Conservation (phyloP, 2,888 invertebrate species). For the Apamea sordens region DNA sequence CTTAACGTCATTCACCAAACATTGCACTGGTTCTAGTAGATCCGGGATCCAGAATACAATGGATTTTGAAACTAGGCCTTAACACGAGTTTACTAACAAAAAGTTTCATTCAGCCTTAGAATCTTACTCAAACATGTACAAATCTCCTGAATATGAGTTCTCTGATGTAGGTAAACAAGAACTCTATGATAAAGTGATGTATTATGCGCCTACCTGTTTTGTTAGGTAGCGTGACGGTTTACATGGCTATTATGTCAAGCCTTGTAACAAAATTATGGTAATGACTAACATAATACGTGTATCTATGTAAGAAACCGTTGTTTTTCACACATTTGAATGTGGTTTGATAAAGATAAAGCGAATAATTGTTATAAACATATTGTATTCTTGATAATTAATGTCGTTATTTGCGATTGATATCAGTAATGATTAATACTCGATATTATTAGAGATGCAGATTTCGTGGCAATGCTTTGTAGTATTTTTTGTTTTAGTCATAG, state of each 20-base stretch:
- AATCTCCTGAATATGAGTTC: conserved; percentile 6
- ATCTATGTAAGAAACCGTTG: conserved; percentile 40
- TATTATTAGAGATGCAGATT: conserved; percentile 25
- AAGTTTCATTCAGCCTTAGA: neutral
- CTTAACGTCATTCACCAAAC: conserved; percentile 8
- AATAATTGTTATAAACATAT: conserved; percentile 7
- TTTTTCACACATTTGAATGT: conserved; percentile 37
- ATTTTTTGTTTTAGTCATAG: neutral
- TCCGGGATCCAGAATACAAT: conserved; percentile 14
- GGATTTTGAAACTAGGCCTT: conserved; percentile 14
- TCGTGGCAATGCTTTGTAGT: conserved; percentile 6
- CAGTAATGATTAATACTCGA: conserved; percentile 34
- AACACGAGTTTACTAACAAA: neutral
- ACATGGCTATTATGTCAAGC: conserved; percentile 45
- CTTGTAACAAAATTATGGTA: conserved; percentile 51
- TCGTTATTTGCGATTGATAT: conserved; percentile 37
- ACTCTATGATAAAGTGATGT: conserved; percentile 32
- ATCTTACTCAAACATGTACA: conserved; percentile 5
- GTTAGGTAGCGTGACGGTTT: conserved; percentile 45
- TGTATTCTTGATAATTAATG: conserved; percentile 20
- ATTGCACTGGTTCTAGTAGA: conserved; percentile 3
- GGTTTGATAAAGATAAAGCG: conserved; percentile 30
- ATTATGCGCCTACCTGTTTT: conserved; percentile 28
- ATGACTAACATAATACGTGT: conserved; percentile 42
- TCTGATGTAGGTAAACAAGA: conserved; percentile 36